Percentiles rank a stretch among this genome's conserved stretches.
phyloP scores from a whole-genome alignment of 2,113 vertebrate species.

The Corapipo altera region DNA sequence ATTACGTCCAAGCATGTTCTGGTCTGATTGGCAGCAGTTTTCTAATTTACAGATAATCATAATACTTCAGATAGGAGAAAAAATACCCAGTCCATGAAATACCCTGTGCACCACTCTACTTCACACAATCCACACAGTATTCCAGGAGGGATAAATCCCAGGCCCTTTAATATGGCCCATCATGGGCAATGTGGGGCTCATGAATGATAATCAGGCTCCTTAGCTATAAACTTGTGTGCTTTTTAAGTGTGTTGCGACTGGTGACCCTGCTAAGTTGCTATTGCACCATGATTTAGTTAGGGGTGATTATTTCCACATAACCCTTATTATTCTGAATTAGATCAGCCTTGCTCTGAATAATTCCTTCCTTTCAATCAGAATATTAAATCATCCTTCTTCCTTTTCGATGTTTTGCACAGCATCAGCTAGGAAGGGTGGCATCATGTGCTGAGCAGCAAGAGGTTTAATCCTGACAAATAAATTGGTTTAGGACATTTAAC shows the following conservation, averaged over 20 bases:
- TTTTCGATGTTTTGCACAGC: background rate
- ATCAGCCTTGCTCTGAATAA: background rate
- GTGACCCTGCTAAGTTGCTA: background rate
- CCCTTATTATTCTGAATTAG: background rate
- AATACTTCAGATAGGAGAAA: background rate
- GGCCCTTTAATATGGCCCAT: background rate
- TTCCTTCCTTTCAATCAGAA: constrained; percentile 1
- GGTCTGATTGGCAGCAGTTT: background rate
- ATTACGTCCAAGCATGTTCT: background rate
- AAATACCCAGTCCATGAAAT: background rate
- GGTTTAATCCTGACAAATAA: background rate
- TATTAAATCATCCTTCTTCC: background rate
- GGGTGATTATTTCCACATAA: background rate
- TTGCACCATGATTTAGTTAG: background rate
- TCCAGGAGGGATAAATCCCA: background rate
- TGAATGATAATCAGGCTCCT: background rate
- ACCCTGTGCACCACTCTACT: background rate
- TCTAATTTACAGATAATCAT: background rate
- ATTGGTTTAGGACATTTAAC: background rate
- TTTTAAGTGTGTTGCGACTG: background rate
- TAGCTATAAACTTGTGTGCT: background rate
- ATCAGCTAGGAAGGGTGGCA: background rate
- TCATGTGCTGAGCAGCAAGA: background rate
- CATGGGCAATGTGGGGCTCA: background rate
- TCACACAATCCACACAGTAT: background rate